phyloP scores from a whole-genome alignment of 2,797 vertebrate species.

The Avahi laniger region DNA sequence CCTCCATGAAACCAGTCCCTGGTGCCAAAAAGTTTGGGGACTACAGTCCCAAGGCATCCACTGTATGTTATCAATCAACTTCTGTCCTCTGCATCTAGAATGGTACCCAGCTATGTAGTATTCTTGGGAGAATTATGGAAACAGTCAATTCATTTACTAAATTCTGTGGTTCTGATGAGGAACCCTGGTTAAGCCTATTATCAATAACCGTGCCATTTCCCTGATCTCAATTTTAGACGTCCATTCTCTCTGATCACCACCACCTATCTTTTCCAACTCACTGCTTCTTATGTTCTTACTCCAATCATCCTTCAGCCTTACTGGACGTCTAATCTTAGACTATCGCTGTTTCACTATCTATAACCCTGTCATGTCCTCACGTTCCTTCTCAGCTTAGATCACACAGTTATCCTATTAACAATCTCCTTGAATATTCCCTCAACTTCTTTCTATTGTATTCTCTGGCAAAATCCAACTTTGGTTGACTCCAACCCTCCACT shows the following conservation, averaged over 20 bases:
- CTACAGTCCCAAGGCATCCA: background rate
- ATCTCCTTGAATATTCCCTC: background rate
- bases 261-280: background rate
- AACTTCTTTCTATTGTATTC: background rate
- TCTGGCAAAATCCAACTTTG: background rate
- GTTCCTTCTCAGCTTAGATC: slow-evolving; percentile 27
- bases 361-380: background rate
- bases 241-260: background rate
- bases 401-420: background rate
- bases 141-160: background rate
- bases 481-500: background rate
- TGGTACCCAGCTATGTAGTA: background rate
- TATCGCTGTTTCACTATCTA: background rate
- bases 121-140: background rate
- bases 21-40: too few relatives aligned
- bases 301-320: background rate
- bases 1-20: too few relatives aligned
- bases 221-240: background rate
- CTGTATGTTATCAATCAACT: background rate
- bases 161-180: background rate
- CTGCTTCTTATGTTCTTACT: background rate
- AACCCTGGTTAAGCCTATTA: background rate
- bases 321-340: background rate
- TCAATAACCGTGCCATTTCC: background rate
- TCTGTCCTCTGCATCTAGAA: background rate